A percentile compares a stretch with the other conserved stretches of the same genome.
phyloP scores from a whole-genome alignment of 1,140 invertebrate species.

The Leucophenga varia region DNA sequence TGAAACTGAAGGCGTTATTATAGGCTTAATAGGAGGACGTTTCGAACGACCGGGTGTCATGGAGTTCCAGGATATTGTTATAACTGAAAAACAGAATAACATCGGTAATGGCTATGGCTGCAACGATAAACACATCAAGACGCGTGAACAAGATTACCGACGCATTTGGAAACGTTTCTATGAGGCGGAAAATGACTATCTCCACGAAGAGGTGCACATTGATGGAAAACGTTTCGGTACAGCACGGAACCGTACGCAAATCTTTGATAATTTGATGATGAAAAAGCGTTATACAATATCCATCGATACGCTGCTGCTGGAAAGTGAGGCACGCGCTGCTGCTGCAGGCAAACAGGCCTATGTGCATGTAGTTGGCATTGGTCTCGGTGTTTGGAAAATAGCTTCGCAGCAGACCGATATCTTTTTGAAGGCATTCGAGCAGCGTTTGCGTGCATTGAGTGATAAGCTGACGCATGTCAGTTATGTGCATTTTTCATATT shows the following conservation, averaged over 20 bases:
- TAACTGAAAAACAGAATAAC: constrained; percentile 59
- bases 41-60: constrained; percentile 58
- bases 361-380: constrained; percentile 44
- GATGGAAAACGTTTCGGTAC: constrained; percentile 20
- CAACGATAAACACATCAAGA: neutral
- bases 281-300: constrained; percentile 40
- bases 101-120: constrained; percentile 56
- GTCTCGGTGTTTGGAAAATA: constrained; percentile 40
- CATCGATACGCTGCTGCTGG: constrained; percentile 42
- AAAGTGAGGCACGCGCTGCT: constrained; percentile 26
- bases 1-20: constrained; percentile 42
- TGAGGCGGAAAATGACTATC: constrained; percentile 27
- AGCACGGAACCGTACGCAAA: neutral
- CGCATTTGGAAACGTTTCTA: constrained; percentile 43
- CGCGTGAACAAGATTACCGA: constrained; percentile 23
- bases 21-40: constrained; percentile 58
- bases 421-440: constrained; percentile 42
- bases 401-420: constrained; percentile 24
- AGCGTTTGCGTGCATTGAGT: constrained; percentile 33
- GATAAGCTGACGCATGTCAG: constrained; percentile 29
- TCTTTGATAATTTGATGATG: constrained; percentile 41
- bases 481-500: constrained; percentile 51
- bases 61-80: constrained; percentile 63
- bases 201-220: constrained; percentile 2
- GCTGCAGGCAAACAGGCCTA: constrained; percentile 29